phyloP scores from a whole-genome alignment of 2,113 vertebrate genomes.

The Toxotes jaculatrix region DNA sequence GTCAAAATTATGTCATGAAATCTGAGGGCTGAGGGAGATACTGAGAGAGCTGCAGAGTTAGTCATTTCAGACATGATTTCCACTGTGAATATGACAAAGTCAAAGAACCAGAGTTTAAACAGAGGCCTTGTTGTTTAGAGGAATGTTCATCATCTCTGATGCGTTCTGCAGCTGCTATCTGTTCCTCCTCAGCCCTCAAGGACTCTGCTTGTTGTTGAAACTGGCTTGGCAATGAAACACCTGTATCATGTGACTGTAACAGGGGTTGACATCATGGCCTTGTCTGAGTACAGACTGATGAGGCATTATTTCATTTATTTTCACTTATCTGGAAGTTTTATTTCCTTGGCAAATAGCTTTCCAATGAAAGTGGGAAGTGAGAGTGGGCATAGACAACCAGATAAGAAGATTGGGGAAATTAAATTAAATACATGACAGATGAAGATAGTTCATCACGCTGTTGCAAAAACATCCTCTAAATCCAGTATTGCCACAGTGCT shows the following conservation, averaged over 20 bases:
- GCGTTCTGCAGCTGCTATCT: conserved; percentile 73
- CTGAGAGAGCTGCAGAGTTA: not conserved
- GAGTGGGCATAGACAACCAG: not conserved
- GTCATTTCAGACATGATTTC: not conserved
- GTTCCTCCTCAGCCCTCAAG: conserved; percentile 31
- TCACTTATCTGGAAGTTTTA: conserved; percentile 1
- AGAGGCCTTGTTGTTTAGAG: conserved; percentile 65
- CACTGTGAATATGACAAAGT: conserved; percentile 36
- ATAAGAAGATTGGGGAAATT: not conserved
- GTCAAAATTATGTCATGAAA: not conserved
- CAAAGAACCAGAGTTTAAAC: conserved; percentile 44
- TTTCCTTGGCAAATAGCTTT: not conserved
- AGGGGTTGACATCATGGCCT: conserved; percentile 7
- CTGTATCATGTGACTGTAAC: conserved; percentile 30
- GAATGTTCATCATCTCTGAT: conserved; percentile 63
- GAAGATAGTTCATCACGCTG: not conserved
- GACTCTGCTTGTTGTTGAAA: conserved; percentile 46
- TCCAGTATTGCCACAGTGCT: not conserved
- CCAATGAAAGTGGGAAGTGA: not conserved
- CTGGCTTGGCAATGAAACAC: conserved; percentile 24
- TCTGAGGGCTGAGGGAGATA: not conserved
- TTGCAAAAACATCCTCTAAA: not conserved
- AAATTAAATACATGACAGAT: not conserved
- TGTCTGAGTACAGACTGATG: not conserved
- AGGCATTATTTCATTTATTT: not conserved